Percentiles rank a stretch among this genome's conserved stretches.
phyloP scores from a whole-genome alignment of 1,140 invertebrate genomes.

The Conopomorpha cramerella region DNA sequence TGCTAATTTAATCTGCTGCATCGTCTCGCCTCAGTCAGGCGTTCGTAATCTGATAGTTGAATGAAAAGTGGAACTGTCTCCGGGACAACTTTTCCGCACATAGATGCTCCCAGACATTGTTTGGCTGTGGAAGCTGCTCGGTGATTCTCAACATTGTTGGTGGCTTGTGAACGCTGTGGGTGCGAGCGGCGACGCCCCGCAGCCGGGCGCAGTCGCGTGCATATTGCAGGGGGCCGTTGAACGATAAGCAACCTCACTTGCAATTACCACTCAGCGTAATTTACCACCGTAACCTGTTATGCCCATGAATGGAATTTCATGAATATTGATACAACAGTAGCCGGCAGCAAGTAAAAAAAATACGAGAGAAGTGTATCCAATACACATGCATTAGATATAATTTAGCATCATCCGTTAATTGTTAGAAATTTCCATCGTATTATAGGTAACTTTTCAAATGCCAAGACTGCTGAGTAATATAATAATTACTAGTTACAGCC shows the following conservation, averaged over 20 bases:
- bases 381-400: too few relatives aligned
- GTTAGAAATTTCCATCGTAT: too few relatives aligned
- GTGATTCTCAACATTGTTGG: constrained; percentile 44
- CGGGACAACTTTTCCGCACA: too few relatives aligned
- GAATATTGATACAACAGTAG: constrained; percentile 19
- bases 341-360: too few relatives aligned
- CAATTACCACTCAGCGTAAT: constrained; percentile 23
- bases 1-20: too few relatives aligned
- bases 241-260: constrained; percentile 19
- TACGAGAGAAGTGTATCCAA: too few relatives aligned
- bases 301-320: constrained; percentile 27
- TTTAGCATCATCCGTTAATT: too few relatives aligned
- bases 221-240: constrained; percentile 8
- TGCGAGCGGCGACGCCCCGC: constrained; percentile 1
- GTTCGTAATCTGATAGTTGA: neutral
- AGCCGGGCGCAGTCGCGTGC: neutral
- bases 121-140: constrained; percentile 2
- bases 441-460: too few relatives aligned
- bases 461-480: too few relatives aligned
- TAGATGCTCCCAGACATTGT: neutral
- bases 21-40: neutral
- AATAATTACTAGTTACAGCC: too few relatives aligned
- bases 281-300: constrained; percentile 22
- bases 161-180: constrained; percentile 21
- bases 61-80: too few relatives aligned